Conservation (phyloP, 2,888 invertebrate species). For the Stramonita haemastoma region DNA sequence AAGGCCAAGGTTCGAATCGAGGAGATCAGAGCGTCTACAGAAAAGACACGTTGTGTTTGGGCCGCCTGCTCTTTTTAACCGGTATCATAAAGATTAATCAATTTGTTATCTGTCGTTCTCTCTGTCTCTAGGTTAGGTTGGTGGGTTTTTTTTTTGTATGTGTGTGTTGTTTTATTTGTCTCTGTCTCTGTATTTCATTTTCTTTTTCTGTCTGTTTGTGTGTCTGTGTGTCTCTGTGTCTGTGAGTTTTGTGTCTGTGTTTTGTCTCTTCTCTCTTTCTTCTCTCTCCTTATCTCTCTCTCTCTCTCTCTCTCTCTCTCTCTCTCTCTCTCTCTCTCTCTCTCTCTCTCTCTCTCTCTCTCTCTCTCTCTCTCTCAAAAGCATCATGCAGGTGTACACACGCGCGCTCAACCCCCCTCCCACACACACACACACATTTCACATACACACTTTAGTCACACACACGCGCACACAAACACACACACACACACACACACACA, state of each 20-base stretch:
- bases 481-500: too few relatives aligned
- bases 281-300: background rate
- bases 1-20: too few relatives aligned
- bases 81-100: too few relatives aligned
- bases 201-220: background rate
- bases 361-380: background rate
- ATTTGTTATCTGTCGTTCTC: background rate
- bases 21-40: too few relatives aligned
- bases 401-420: background rate
- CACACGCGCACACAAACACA: too few relatives aligned
- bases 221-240: background rate
- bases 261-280: background rate
- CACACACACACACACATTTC: background rate
- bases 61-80: too few relatives aligned
- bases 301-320: background rate
- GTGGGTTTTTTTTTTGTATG: too few relatives aligned
- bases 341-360: background rate
- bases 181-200: background rate
- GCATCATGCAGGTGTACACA: background rate
- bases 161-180: background rate
- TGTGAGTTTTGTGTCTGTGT: background rate
- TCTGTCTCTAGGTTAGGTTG: too few relatives aligned
- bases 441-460: background rate
- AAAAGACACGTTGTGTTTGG: too few relatives aligned
- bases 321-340: background rate